A percentile compares a stretch with the other conserved stretches of the same genome.
phyloP scores from a whole-genome alignment of 1,140 invertebrate genomes.

The Tetragonula clypearis region DNA sequence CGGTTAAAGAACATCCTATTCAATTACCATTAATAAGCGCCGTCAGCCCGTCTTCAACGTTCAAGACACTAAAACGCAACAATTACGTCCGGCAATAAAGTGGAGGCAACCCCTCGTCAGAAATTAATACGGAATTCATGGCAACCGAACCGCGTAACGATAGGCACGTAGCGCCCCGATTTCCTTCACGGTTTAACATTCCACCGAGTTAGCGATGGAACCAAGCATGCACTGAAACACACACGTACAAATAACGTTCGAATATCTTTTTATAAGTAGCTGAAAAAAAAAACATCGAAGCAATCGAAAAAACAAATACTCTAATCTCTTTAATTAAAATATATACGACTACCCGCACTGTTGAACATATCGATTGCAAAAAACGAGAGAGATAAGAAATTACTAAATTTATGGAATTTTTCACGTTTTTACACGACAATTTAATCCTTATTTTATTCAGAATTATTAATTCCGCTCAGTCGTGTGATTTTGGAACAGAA shows the following conservation, averaged over 20 bases:
- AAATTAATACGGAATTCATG: conserved; percentile 25
- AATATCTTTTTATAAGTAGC: background rate
- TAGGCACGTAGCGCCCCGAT: conserved; percentile 60
- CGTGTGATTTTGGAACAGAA: too few relatives aligned
- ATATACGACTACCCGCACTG: too few relatives aligned
- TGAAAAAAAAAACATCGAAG: conserved; percentile 16
- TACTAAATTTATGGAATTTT: too few relatives aligned
- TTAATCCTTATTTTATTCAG: too few relatives aligned
- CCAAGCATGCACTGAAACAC: too few relatives aligned
- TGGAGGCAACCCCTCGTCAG: conserved; percentile 16
- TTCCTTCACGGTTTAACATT: conserved; percentile 75
- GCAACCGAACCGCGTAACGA: conserved; percentile 31
- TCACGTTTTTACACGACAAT: too few relatives aligned
- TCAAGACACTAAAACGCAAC: conserved; percentile 34
- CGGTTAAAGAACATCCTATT: conserved; percentile 23
- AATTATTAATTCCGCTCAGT: too few relatives aligned
- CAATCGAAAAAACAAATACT: too few relatives aligned
- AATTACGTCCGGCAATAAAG: conserved; percentile 40
- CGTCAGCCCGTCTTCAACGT: background rate
- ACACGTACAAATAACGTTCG: too few relatives aligned
- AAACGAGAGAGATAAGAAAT: too few relatives aligned
- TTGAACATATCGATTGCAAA: too few relatives aligned
- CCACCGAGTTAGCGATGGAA: background rate
- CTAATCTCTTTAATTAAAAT: too few relatives aligned
- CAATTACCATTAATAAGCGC: conserved; percentile 31